Evolutionary conservation across 2,888 invertebrate species (phyloP), one percentile per base, ranked within the genome.

Genomic region (Agrochola macilenta): DNA sequence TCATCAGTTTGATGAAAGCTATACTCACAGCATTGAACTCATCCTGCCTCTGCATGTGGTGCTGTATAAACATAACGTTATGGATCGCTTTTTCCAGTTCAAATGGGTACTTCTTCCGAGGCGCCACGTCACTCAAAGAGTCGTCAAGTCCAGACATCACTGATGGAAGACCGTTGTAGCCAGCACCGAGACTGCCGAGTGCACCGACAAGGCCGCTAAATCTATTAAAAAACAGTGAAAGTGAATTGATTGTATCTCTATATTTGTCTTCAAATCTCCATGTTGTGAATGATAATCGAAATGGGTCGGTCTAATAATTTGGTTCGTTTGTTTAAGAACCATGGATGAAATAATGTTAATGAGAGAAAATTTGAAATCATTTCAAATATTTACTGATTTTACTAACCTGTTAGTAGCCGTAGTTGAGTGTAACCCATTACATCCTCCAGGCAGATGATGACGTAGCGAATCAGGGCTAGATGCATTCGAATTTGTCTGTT

Each of bases 51-150:
- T 98, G 98, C 96, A 99, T 99, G 92, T 99, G 99, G 93, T 99
- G 99, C 90, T 99, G 99, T 87, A 99, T 99, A 93, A 99, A 99
- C 98, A 99, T 99, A 72, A 99, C 99, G 93, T 99, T 99, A 93
- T 99, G 99, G 86, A 99, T 98, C 68, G 99, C 99, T 92, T 99
- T 99, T 93, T 99, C 99, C 90, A 99, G 96, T 93, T 99, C 99
- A 91, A 99, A 99, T 0, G 99, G 99, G 94, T 99, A 99, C 93
- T 99, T 99, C 95, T 98, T 99, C 81, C 98, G 97, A 8, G 97
- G 97, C 26, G 97, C 98, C 30, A 98, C 98, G 90, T 98, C 98
- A 87, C 98, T 98, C 87, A 98, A 94, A 39, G 98, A 98, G 92
- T 98, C 98, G 88, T 98, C 98, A 39, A 98, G 96, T 7, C 98